Percentiles rank a stretch among this genome's conserved stretches.
phyloP scores from a whole-genome alignment of 2,797 vertebrate species.

The Sebastes kiyomatsui region DNA sequence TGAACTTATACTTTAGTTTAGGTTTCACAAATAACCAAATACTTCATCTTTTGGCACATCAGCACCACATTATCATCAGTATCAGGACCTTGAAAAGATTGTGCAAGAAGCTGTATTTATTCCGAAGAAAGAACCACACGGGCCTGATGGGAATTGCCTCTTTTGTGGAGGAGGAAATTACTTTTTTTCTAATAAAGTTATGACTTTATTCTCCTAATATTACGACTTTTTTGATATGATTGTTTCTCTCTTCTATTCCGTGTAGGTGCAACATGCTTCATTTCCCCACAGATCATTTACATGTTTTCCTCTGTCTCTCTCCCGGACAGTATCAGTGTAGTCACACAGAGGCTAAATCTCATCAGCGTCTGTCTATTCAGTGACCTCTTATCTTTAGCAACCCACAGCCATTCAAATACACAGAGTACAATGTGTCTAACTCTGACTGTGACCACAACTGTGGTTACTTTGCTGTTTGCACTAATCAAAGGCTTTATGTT shows the following conservation, averaged over 20 bases:
- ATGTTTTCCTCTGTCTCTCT: neutral
- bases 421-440: conserved; percentile 16
- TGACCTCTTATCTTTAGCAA: conserved; percentile 29
- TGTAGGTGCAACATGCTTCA: neutral
- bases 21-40: too few relatives aligned
- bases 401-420: conserved; percentile 9
- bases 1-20: too few relatives aligned
- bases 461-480: conserved; percentile 51
- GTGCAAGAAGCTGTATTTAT: too few relatives aligned
- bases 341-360: conserved; percentile 9
- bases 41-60: too few relatives aligned
- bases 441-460: conserved; percentile 24
- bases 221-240: too few relatives aligned
- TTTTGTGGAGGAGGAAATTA: too few relatives aligned
- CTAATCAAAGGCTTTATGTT: conserved; percentile 48
- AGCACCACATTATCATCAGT: too few relatives aligned
- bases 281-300: neutral
- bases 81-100: too few relatives aligned
- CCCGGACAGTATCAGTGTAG: neutral
- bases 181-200: too few relatives aligned
- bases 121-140: too few relatives aligned
- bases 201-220: too few relatives aligned
- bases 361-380: conserved; percentile 5
- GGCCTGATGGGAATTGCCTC: too few relatives aligned
- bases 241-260: neutral